Conservation (phyloP, 2,113 vertebrate genomes). For the Hippocampus barbouri region DNA sequence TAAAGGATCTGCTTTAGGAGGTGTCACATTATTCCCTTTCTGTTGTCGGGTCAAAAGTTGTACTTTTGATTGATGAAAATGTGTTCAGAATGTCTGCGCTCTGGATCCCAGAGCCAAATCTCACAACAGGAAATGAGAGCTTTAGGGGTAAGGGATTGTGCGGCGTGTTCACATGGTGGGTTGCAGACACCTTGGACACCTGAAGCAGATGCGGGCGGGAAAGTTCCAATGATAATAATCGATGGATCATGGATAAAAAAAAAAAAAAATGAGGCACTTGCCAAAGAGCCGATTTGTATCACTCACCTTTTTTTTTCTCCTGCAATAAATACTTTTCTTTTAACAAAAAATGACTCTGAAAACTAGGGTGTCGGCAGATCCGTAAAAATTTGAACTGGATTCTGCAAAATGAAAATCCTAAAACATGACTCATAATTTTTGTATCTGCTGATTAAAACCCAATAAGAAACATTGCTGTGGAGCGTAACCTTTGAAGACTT, state of each 20-base stretch:
- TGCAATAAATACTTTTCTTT: conserved; percentile 45
- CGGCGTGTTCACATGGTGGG: conserved; percentile 44
- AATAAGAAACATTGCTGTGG: too few relatives aligned
- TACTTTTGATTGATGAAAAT: conserved; percentile 52
- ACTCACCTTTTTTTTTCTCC: conserved; percentile 31
- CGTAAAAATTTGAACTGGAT: neutral
- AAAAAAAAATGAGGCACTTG: neutral
- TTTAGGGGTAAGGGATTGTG: conserved; percentile 56
- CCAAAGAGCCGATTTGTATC: conserved; percentile 25
- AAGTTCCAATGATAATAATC: conserved; percentile 30
- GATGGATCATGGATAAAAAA: conserved; percentile 18
- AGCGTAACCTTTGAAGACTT: too few relatives aligned
- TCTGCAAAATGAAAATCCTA: neutral
- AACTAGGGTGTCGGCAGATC: neutral
- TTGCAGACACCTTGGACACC: conserved; percentile 27
- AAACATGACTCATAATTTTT: neutral
- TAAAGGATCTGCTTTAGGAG: neutral
- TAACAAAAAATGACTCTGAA: conserved; percentile 25
- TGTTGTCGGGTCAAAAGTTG: conserved; percentile 32
- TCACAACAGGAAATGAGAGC: conserved; percentile 77
- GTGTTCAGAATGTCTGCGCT: conserved; percentile 37
- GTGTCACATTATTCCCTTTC: conserved; percentile 19
- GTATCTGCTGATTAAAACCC: too few relatives aligned
- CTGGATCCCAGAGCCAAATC: conserved; percentile 53
- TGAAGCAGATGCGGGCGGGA: conserved; percentile 50